Conservation (phyloP, 2,113 vertebrate genomes). For the Lycaon pictus region DNA sequence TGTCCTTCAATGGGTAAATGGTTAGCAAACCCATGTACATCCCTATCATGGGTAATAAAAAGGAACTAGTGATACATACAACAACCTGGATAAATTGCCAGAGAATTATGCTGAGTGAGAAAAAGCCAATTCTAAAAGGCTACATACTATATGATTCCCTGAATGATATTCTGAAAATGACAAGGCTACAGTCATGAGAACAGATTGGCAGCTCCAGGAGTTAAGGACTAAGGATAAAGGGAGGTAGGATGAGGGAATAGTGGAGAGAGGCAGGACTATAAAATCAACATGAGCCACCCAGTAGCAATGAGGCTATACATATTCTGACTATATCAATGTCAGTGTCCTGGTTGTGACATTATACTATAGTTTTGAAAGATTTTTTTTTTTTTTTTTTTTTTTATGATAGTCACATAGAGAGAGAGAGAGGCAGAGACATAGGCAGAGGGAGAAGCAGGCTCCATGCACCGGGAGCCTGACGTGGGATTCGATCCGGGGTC, state of each 20-base stretch:
- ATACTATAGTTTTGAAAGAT: background rate
- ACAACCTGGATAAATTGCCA: background rate
- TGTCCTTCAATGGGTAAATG: background rate
- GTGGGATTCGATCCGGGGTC: no score
- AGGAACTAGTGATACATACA: background rate
- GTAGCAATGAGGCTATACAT: background rate
- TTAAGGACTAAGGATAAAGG: background rate
- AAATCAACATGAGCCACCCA: background rate
- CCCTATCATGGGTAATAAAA: background rate
- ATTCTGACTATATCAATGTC: background rate
- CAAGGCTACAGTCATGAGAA: background rate
- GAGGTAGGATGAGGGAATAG: background rate
- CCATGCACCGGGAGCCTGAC: no score
- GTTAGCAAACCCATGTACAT: background rate
- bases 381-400: no score
- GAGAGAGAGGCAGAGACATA: no score
- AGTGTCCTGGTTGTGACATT: background rate
- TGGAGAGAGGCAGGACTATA: background rate
- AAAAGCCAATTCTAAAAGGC: constrained; percentile 2
- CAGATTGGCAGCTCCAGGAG: background rate
- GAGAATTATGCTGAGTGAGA: background rate
- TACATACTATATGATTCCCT: background rate
- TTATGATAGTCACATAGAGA: no score
- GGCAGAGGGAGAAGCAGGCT: no score
- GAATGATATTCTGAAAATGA: constrained; percentile 2